phyloP scores from a whole-genome alignment of 2,113 vertebrate species.

The Barnardius zonarius region DNA sequence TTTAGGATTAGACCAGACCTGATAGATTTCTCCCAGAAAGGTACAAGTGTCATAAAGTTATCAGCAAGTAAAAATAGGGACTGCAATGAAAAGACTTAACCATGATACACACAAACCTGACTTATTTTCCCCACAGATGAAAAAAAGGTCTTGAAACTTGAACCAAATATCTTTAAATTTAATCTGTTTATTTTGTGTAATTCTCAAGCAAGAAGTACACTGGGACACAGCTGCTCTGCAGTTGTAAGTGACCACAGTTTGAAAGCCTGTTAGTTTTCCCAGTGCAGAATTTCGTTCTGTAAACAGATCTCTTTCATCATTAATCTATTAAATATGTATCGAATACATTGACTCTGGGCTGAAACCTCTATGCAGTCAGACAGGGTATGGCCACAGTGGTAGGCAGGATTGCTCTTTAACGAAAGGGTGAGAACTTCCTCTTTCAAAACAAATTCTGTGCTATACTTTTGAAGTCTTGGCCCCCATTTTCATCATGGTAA shows the following conservation, averaged over 20 bases:
- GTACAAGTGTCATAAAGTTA: background rate
- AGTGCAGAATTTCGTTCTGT: background rate
- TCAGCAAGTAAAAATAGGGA: background rate
- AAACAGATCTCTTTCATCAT: background rate
- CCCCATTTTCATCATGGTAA: background rate
- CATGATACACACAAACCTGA: background rate
- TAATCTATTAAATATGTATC: background rate
- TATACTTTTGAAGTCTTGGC: background rate
- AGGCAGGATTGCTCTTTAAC: background rate
- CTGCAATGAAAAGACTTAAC: background rate
- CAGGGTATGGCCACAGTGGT: background rate
- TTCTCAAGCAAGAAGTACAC: background rate
- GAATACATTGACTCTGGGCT: background rate
- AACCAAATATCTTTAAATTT: background rate
- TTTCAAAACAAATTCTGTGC: background rate
- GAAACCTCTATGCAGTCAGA: background rate
- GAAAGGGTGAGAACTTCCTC: background rate
- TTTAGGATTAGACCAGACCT: background rate
- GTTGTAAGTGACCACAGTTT: background rate
- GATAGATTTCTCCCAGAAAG: background rate
- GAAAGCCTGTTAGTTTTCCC: background rate
- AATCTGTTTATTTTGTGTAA: background rate
- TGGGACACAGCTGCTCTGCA: background rate
- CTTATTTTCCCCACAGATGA: background rate
- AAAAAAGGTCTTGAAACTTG: background rate